A percentile compares a stretch with the other conserved stretches of the same genome.
Conservation (phyloP, 2,888 invertebrate species). For the Blastobasis lacticolella region DNA sequence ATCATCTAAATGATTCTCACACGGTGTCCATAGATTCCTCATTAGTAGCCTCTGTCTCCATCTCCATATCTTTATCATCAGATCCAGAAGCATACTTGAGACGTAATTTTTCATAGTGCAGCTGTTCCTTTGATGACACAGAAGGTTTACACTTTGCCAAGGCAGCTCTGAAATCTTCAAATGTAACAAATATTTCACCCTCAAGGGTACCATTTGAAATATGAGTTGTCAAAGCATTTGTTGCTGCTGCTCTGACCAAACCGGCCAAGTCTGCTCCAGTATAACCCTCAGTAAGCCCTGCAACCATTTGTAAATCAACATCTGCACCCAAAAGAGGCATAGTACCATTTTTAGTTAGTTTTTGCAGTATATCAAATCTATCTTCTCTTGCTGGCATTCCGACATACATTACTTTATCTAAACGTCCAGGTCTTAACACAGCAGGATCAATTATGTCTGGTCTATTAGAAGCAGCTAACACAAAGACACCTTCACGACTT, state of each 20-base stretch:
- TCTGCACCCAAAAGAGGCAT: slow-evolving; percentile 83
- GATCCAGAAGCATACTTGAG: slow-evolving; percentile 76
- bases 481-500: slow-evolving; percentile 91
- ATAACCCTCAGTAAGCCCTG: slow-evolving; percentile 82
- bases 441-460: slow-evolving; percentile 98
- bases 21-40: slow-evolving; percentile 71
- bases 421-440: slow-evolving; percentile 88
- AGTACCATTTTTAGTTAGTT: slow-evolving; percentile 91
- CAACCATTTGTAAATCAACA: slow-evolving; percentile 83
- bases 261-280: slow-evolving; percentile 96
- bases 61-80: slow-evolving; percentile 69
- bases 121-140: slow-evolving; percentile 85
- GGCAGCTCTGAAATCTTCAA: slow-evolving; percentile 84
- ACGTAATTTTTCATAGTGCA: slow-evolving; percentile 83
- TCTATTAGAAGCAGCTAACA: slow-evolving; percentile 96
- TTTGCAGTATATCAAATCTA: slow-evolving; percentile 89
- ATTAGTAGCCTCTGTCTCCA: slow-evolving; percentile 67
- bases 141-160: slow-evolving; percentile 89
- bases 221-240: slow-evolving; percentile 84
- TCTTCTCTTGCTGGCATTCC: slow-evolving; percentile 88
- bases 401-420: slow-evolving; percentile 93
- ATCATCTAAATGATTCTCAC: slow-evolving; percentile 37
- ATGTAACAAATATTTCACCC: slow-evolving; percentile 76
- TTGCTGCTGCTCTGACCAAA: slow-evolving; percentile 89
- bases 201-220: slow-evolving; percentile 73